These are phyloP conservation scores for Aplochiton taeniatus DNA, from an alignment of 2,797 vertebrate species.

Conservation along the genomic window DNA sequence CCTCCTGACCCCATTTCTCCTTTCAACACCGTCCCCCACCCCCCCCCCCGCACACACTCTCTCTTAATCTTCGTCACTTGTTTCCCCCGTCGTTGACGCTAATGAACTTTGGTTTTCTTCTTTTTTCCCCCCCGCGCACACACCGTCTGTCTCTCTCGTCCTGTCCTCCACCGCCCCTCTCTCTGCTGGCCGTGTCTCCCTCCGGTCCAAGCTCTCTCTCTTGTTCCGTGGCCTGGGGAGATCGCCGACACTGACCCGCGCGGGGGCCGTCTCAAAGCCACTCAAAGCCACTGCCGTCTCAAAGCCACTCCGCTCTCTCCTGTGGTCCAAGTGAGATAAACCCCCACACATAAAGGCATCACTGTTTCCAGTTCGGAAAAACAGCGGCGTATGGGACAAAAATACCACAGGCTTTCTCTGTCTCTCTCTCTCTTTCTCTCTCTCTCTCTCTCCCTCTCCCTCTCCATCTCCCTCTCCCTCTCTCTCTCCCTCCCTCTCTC, in stretches of 20 bases:
- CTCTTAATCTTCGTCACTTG: too few relatives aligned
- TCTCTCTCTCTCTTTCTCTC: too few relatives aligned
- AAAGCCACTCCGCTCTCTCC: conserved; percentile 66
- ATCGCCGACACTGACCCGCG: too few relatives aligned
- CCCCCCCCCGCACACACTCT: too few relatives aligned
- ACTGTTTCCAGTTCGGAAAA: conserved; percentile 65
- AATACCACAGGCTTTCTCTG: conserved; percentile 57
- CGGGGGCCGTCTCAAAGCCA: conserved; percentile 46
- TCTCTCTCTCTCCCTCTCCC: neutral
- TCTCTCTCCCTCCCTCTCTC: too few relatives aligned
- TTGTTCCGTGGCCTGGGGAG: too few relatives aligned
- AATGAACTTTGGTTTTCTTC: neutral
- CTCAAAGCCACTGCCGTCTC: conserved; percentile 71
- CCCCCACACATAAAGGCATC: conserved; percentile 65
- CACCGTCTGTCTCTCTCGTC: conserved; percentile 12
- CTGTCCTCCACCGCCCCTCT: conserved; percentile 40
- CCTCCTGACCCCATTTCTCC: conserved; percentile 20
- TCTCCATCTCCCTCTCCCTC: too few relatives aligned
- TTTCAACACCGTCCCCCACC: conserved; percentile 1
- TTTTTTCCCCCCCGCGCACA: neutral
- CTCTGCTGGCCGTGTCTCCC: too few relatives aligned
- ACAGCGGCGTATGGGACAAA: conserved; percentile 67
- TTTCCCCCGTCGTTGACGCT: neutral
- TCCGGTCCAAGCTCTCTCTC: too few relatives aligned
- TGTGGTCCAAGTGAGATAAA: conserved; percentile 64